phyloP scores from a whole-genome alignment of 2,888 invertebrate genomes.

The Epistrophella euchroma region DNA sequence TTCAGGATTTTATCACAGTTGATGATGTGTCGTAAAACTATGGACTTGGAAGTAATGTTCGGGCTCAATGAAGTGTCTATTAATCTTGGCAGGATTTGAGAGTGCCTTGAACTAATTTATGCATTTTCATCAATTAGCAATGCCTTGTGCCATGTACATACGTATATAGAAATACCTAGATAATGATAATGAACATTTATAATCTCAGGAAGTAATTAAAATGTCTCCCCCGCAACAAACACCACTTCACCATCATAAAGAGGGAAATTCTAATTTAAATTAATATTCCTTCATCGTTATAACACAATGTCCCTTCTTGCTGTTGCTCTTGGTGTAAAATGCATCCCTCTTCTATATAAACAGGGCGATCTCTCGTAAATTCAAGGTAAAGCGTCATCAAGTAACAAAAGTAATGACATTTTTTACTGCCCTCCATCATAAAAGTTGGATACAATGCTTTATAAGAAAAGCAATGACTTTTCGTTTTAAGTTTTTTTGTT shows the following conservation, averaged over 20 bases:
- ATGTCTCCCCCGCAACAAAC: slow-evolving; percentile 14
- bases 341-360: slow-evolving; percentile 32
- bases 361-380: slow-evolving; percentile 59
- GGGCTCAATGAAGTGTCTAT: slow-evolving; percentile 74
- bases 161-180: background rate
- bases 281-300: slow-evolving; percentile 68
- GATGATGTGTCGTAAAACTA: slow-evolving; percentile 64
- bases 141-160: background rate
- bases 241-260: slow-evolving; percentile 14
- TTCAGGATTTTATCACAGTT: slow-evolving; percentile 65
- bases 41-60: slow-evolving; percentile 59
- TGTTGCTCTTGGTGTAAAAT: slow-evolving; percentile 15
- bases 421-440: slow-evolving; percentile 71
- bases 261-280: slow-evolving; percentile 73
- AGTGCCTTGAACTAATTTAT: slow-evolving; percentile 57
- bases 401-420: slow-evolving; percentile 73
- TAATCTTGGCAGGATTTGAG: slow-evolving; percentile 51
- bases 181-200: slow-evolving; percentile 33
- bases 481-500: slow-evolving; percentile 10
- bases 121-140: slow-evolving; percentile 67
- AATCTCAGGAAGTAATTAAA: slow-evolving; percentile 73
- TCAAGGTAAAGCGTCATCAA: slow-evolving; percentile 75
- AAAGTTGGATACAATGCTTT: slow-evolving; percentile 64
- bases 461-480: slow-evolving; percentile 35
- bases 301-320: slow-evolving; percentile 43